Evolutionary conservation across 53 echinoderm and acorn worm genomes (phyloP).

Genomic region (Actinopyga echinites): DNA sequence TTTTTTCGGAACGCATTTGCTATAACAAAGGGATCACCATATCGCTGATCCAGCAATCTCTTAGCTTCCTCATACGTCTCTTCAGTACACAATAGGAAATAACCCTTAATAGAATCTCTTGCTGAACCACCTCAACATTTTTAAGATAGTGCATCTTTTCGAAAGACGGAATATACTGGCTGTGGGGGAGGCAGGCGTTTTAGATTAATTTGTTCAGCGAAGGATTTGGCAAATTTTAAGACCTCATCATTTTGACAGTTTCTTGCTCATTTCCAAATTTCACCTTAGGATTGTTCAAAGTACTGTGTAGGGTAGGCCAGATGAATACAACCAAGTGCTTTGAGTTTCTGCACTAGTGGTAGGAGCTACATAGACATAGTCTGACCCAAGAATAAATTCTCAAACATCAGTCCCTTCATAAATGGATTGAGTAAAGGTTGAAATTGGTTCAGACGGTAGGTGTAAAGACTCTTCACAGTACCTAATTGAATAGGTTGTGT

Average conservation of each 20-base stretch:
- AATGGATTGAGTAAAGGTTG: too few species aligned
- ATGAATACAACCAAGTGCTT: not conserved
- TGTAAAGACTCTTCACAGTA: too few species aligned
- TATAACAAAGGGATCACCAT: conserved; percentile 46
- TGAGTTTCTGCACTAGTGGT: not conserved
- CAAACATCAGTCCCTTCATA: too few species aligned
- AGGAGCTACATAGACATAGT: not conserved
- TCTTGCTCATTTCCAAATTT: not conserved
- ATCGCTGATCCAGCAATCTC: conserved; percentile 14
- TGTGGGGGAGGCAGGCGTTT: conserved; percentile 56
- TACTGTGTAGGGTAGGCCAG: not conserved
- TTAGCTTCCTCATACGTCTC: conserved; percentile 39
- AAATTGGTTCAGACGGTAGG: not conserved
- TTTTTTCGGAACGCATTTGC: conserved; percentile 40
- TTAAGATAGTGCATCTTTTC: conserved; percentile 61
- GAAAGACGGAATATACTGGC: conserved; percentile 40
- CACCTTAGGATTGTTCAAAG: not conserved
- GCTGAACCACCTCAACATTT: conserved; percentile 62
- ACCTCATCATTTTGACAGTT: not conserved
- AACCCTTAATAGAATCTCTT: conserved; percentile 55
- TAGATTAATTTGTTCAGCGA: conserved; percentile 15
- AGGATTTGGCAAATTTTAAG: not conserved
- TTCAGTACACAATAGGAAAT: conserved; percentile 42
- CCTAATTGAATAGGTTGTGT: too few species aligned
- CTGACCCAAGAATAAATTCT: not conserved